Evolutionary conservation across 2,888 invertebrate species (phyloP).

Genomic region (Prosopocoilus inquinatus): DNA sequence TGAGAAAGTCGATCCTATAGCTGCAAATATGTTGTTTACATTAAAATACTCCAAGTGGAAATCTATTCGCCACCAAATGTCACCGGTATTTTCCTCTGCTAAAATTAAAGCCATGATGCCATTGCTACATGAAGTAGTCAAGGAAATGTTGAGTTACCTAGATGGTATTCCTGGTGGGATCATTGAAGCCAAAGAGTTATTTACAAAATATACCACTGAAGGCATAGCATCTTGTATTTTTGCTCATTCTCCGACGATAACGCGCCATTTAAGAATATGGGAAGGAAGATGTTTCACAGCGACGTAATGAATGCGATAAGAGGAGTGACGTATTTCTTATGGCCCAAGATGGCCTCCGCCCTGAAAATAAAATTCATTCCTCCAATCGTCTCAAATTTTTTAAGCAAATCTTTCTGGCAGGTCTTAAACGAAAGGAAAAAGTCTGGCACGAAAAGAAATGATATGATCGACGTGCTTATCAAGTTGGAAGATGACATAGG

Average conservation of each 20-base stretch:
- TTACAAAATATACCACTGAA: slow-evolving; percentile 46
- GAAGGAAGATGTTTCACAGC: slow-evolving; percentile 36
- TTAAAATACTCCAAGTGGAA: slow-evolving; percentile 56
- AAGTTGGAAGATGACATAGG: slow-evolving; percentile 45
- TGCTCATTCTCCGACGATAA: slow-evolving; percentile 40
- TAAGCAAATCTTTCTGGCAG: slow-evolving; percentile 15
- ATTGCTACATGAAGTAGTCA: slow-evolving; percentile 47
- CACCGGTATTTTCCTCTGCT: slow-evolving; percentile 56
- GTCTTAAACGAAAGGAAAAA: slow-evolving; percentile 17
- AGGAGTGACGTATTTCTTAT: slow-evolving; percentile 24
- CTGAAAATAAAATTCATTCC: slow-evolving; percentile 19
- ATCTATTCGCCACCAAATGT: slow-evolving; percentile 52
- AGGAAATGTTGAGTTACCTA: slow-evolving; percentile 12
- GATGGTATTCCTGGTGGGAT: not conserved
- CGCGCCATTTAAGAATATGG: slow-evolving; percentile 40
- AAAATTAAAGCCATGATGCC: slow-evolving; percentile 57
- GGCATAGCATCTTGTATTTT: slow-evolving; percentile 48
- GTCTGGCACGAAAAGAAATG: slow-evolving; percentile 48
- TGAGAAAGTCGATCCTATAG: slow-evolving; percentile 47
- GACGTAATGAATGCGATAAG: slow-evolving; percentile 28
- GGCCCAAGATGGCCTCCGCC: slow-evolving; percentile 21
- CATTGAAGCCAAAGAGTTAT: slow-evolving; percentile 32
- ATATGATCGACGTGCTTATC: slow-evolving; percentile 60
- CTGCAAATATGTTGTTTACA: slow-evolving; percentile 48
- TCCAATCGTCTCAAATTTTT: slow-evolving; percentile 10